phyloP scores from a whole-genome alignment of 92 coral and sea anemone species.

The Montipora capitata region DNA sequence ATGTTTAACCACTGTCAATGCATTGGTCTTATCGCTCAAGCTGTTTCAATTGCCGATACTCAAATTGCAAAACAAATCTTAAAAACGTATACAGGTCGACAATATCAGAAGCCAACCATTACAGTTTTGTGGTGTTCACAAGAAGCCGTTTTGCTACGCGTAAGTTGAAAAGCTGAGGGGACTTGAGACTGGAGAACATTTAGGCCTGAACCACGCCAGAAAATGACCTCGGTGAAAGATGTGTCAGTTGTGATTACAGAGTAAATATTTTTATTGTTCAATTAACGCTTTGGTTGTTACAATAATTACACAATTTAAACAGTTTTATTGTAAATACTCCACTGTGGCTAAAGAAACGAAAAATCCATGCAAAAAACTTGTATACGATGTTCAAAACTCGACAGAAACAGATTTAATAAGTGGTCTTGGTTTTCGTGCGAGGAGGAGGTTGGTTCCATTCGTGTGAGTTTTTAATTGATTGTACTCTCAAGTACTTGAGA shows the following conservation, averaged over 20 bases:
- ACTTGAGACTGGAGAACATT: neutral
- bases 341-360: neutral
- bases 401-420: neutral
- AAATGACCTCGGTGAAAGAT: neutral
- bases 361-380: neutral
- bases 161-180: neutral
- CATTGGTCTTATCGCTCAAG: neutral
- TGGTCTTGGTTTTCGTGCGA: constrained; percentile 15
- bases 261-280: constrained; percentile 16
- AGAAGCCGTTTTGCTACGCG: neutral
- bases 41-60: neutral
- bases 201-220: neutral
- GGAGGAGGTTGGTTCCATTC: neutral
- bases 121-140: neutral
- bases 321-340: neutral
- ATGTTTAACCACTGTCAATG: neutral
- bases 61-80: constrained; percentile 7
- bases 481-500: constrained; percentile 26
- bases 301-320: constrained; percentile 16
- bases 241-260: neutral
- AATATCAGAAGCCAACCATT: neutral
- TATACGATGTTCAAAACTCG: neutral
- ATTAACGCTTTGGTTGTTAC: constrained; percentile 8
- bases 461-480: constrained; percentile 22
- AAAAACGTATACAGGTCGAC: neutral